Conservation (phyloP, 2,797 vertebrate genomes). For the Siniperca obscura region DNA sequence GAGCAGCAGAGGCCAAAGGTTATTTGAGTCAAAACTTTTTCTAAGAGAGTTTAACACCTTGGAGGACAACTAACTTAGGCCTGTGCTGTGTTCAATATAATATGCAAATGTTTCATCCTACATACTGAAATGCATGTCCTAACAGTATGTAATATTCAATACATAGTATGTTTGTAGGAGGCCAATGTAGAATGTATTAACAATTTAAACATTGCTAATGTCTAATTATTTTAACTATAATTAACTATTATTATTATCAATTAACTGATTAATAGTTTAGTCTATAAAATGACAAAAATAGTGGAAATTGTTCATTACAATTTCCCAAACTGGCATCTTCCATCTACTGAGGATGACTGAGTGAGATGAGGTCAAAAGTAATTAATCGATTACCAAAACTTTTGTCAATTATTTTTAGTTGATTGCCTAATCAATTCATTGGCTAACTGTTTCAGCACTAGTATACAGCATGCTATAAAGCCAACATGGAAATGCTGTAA, state of each 20-base stretch:
- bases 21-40: not conserved
- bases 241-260: not conserved
- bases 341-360: not conserved
- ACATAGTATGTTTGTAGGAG: not conserved
- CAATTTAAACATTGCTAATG: not conserved
- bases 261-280: not conserved
- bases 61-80: not conserved
- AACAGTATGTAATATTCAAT: not conserved
- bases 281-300: not conserved
- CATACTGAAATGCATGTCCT: not conserved
- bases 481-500: not conserved
- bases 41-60: not conserved
- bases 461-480: conserved; percentile 12
- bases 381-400: not conserved
- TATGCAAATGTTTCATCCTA: not conserved
- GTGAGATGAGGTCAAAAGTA: not conserved
- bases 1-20: not conserved
- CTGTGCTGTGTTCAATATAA: not conserved
- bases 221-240: not conserved
- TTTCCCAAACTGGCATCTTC: not conserved
- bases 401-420: not conserved
- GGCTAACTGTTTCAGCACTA: not conserved
- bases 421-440: no score
- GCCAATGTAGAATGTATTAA: not conserved
- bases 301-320: not conserved